Percentiles rank a stretch among this genome's conserved stretches.
Evolutionary conservation across 2,797 vertebrate species (phyloP).

Genomic region (Microhierax caerulescens): DNA sequence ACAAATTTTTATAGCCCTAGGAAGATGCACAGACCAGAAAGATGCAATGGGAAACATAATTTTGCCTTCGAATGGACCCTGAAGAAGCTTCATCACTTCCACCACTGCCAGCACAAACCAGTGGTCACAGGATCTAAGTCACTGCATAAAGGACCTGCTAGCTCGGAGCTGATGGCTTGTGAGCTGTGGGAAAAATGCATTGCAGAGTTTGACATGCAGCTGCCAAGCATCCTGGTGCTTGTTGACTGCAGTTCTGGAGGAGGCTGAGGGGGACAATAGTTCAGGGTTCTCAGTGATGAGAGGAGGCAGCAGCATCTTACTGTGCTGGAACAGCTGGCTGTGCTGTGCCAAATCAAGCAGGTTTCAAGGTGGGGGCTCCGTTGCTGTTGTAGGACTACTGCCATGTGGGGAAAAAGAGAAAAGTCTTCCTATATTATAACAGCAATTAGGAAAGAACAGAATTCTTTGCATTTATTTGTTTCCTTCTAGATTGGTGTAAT

Average conservation of each 20-base stretch:
- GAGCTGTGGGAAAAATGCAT: neutral
- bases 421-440: neutral
- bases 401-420: neutral
- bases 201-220: neutral
- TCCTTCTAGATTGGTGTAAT: neutral
- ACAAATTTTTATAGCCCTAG: neutral
- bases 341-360: neutral
- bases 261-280: neutral
- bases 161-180: neutral
- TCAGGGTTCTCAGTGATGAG: neutral
- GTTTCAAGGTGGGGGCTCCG: neutral
- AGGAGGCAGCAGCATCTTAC: neutral
- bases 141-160: neutral
- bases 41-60: neutral
- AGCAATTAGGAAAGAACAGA: neutral
- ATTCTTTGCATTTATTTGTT: neutral
- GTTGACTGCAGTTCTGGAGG: neutral
- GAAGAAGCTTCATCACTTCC: neutral
- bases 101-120: neutral
- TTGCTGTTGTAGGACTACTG: neutral
- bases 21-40: neutral
- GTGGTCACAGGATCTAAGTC: neutral
- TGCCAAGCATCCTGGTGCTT: neutral
- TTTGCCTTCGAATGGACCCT: neutral
- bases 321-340: neutral